These are phyloP conservation scores for Tanytarsus gracilentus DNA, from an alignment of 2,888 invertebrate genomes.

Conservation along the genomic window DNA sequence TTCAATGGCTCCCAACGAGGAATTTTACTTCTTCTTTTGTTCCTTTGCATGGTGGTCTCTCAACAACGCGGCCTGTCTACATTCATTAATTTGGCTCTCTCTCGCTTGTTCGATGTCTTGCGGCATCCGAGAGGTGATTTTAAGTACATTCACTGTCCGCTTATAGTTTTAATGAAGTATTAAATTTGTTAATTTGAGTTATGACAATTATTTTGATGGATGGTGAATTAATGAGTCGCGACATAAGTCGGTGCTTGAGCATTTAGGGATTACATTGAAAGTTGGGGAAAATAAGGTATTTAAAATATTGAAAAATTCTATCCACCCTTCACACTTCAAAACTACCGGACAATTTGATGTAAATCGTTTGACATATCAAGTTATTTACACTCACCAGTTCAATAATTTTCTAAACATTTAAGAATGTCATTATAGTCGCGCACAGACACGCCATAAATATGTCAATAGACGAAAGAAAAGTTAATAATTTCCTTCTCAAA, in stretches of 20 bases:
- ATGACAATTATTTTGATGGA: constrained; percentile 13
- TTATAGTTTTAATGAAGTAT: constrained; percentile 13
- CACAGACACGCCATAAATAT: no score
- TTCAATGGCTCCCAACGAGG: neutral
- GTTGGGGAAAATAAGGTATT: no score
- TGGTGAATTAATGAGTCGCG: constrained; percentile 10
- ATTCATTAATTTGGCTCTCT: constrained; percentile 13
- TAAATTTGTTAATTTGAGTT: constrained; percentile 17
- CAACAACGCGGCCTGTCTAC: constrained; percentile 10
- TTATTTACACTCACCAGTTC: no score
- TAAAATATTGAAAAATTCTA: no score
- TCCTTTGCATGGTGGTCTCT: constrained; percentile 2
- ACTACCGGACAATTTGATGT: no score
- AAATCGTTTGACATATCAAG: no score
- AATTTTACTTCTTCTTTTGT: neutral
- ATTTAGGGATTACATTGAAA: neutral
- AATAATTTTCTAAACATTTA: no score
- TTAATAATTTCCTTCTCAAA: no score
- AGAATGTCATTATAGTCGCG: no score
- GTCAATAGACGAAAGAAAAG: no score
- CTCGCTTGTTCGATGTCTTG: constrained; percentile 1
- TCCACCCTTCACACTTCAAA: no score
- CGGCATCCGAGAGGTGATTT: constrained; percentile 6
- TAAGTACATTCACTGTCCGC: neutral
- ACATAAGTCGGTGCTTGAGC: neutral